Evolutionary conservation across 2,113 vertebrate species (phyloP).

Genomic region (Dryoscopus gambensis): DNA sequence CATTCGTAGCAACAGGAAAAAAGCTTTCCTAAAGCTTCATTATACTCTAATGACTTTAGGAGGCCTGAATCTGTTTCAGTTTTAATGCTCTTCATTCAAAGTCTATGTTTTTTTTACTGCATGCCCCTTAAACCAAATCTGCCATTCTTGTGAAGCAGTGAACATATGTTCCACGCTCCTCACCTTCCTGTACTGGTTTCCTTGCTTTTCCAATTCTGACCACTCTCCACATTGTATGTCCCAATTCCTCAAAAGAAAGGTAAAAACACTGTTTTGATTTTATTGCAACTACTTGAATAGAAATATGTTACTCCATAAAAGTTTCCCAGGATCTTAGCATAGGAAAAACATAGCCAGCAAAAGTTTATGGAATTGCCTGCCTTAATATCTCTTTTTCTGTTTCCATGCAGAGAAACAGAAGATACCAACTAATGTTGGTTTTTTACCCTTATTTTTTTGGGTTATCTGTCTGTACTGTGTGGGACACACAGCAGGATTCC

Average conservation of each 20-base stretch:
- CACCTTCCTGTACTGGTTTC: neutral
- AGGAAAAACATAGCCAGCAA: neutral
- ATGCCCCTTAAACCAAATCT: neutral
- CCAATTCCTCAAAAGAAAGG: neutral
- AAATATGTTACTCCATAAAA: neutral
- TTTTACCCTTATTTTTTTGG: neutral
- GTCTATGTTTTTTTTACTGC: neutral
- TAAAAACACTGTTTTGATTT: neutral
- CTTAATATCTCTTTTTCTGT: neutral
- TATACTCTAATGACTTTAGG: neutral
- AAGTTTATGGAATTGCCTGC: neutral
- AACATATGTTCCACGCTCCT: neutral
- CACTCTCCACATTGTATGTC: neutral
- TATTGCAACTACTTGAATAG: neutral
- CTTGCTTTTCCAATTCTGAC: neutral
- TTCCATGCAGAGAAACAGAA: neutral
- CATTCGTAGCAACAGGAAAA: neutral
- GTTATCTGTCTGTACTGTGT: neutral
- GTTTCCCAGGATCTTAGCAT: neutral
- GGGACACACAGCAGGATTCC: neutral
- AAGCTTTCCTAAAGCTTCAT: neutral
- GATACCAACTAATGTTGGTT: neutral
- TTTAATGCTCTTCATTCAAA: neutral
- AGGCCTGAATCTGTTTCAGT: neutral
- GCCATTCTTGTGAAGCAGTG: neutral